Evolutionary conservation across 1,140 invertebrate species (phyloP).

Genomic region (Acromyrmex heyeri): DNA sequence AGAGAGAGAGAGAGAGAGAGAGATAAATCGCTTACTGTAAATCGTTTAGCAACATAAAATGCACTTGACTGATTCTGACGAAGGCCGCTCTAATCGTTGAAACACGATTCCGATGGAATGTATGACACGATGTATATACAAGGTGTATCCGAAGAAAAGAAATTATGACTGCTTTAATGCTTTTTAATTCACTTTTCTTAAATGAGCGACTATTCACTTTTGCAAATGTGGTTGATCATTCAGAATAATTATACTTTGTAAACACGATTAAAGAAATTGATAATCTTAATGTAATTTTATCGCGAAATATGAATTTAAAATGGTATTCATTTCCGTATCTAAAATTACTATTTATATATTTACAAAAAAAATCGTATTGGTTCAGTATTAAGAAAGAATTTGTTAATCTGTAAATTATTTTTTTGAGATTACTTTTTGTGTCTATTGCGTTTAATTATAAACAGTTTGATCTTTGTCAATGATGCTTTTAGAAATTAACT

Average conservation of each 20-base stretch:
- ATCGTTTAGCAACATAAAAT: slow-evolving; percentile 41
- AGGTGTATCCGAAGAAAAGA: not conserved
- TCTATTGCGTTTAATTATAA: not conserved
- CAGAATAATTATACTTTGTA: not conserved
- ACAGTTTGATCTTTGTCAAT: not conserved
- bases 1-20: not conserved
- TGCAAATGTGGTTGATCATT: not conserved
- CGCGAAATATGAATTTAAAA: not conserved
- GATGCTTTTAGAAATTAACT: not conserved
- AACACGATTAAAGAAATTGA: not conserved
- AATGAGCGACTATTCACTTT: slow-evolving; percentile 3
- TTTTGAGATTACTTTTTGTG: not conserved
- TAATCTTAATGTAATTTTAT: slow-evolving; percentile 1
- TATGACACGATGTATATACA: not conserved
- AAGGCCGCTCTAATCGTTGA: slow-evolving; percentile 1
- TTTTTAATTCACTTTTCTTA: not conserved
- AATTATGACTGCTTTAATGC: not conserved
- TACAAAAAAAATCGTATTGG: too few relatives aligned
- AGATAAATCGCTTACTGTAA: slow-evolving; percentile 1
- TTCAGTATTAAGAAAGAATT: not conserved
- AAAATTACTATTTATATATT: not conserved
- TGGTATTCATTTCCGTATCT: not conserved
- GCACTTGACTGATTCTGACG: slow-evolving; percentile 4
- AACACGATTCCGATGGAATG: not conserved
- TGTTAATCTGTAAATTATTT: not conserved